Conservation (phyloP, 2,113 vertebrate species). For the Apteryx mantelli region DNA sequence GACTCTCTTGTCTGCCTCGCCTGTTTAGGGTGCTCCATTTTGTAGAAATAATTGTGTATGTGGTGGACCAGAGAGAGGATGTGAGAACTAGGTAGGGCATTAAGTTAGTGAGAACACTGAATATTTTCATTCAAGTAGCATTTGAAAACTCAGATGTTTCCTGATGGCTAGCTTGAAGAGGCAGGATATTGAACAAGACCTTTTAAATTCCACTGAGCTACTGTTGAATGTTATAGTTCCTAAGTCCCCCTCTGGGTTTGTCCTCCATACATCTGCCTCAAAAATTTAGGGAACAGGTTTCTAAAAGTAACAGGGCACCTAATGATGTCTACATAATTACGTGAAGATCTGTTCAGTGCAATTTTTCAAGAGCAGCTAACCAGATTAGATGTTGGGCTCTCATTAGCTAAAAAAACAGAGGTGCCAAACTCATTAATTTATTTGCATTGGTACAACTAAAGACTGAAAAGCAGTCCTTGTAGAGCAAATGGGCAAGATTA, state of each 20-base stretch:
- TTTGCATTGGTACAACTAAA: background rate
- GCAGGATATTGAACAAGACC: background rate
- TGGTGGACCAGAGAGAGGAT: background rate
- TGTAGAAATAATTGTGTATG: background rate
- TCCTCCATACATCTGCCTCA: background rate
- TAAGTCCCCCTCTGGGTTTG: background rate
- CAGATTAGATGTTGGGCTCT: background rate
- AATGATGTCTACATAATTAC: background rate
- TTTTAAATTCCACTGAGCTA: background rate
- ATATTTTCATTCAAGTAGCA: background rate
- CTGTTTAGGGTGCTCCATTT: background rate
- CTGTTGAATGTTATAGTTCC: background rate
- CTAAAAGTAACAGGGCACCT: background rate
- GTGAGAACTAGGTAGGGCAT: background rate
- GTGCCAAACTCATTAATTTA: background rate
- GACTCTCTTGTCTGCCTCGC: background rate
- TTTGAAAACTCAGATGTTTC: background rate
- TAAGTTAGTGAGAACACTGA: background rate
- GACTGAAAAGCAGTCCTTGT: background rate
- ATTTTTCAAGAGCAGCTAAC: background rate
- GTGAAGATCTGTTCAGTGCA: background rate
- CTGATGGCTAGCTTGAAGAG: background rate
- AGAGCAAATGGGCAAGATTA: background rate
- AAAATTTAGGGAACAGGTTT: background rate
- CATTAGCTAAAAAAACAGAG: background rate